phyloP scores from a whole-genome alignment of 1,140 invertebrate species.

The Bilobella aurantiaca region DNA sequence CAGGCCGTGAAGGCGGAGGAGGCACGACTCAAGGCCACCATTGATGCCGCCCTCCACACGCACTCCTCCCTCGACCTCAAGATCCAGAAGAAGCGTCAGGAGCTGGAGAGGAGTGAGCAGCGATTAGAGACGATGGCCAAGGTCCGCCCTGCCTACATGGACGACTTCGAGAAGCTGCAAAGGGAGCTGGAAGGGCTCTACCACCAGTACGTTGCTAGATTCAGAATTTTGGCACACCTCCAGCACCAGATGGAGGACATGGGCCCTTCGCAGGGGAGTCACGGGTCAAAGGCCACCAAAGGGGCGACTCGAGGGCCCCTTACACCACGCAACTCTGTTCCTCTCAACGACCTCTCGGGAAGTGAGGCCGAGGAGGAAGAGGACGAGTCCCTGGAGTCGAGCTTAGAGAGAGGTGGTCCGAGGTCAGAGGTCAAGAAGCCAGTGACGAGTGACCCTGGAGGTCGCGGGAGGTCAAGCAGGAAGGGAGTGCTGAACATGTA shows the following conservation, averaged over 20 bases:
- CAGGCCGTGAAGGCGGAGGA: conserved; percentile 56
- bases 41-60: conserved; percentile 72
- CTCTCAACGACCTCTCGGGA: conserved; percentile 20
- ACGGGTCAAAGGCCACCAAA: conserved; percentile 42
- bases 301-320: conserved; percentile 48
- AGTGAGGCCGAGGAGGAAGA: conserved; percentile 11
- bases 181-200: conserved; percentile 73
- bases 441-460: neutral
- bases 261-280: conserved; percentile 47
- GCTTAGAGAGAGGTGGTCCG: neutral
- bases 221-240: conserved; percentile 73
- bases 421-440: neutral
- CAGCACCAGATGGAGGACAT: conserved; percentile 64
- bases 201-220: conserved; percentile 74
- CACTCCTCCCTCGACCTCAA: conserved; percentile 78
- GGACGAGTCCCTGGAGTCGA: neutral
- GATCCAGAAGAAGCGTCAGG: conserved; percentile 78
- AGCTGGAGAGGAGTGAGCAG: conserved; percentile 86
- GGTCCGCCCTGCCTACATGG: conserved; percentile 94
- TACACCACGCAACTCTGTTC: conserved; percentile 16
- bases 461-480: neutral
- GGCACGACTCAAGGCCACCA: conserved; percentile 60
- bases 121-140: conserved; percentile 82
- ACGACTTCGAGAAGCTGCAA: conserved; percentile 89
- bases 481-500: conserved; percentile 19